These are phyloP conservation scores for Tragelaphus oryx DNA, from an alignment of 2,797 vertebrate species.

Conservation along the genomic window DNA sequence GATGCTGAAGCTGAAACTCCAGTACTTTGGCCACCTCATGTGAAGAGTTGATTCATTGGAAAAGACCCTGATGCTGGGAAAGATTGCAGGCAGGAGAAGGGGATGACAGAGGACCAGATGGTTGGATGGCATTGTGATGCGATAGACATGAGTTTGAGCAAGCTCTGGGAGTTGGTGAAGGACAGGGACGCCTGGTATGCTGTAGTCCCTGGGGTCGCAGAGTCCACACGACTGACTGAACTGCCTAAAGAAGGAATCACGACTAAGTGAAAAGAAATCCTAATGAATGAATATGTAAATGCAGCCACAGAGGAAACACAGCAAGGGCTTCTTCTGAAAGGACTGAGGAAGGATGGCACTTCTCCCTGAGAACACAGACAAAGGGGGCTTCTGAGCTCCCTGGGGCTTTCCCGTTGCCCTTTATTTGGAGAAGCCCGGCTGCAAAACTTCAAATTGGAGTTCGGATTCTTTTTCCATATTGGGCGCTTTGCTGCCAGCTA, in stretches of 20 bases:
- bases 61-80: neutral
- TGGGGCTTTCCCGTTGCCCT: neutral
- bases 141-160: neutral
- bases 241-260: neutral
- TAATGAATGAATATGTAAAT: neutral
- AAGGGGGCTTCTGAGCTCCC: neutral
- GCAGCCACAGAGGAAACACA: rapidly evolving
- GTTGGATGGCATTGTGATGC: neutral
- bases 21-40: neutral
- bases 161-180: neutral
- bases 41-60: rapidly evolving
- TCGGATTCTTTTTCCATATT: constrained; percentile 26
- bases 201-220: neutral
- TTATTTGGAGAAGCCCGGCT: neutral
- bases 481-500: neutral
- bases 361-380: neutral
- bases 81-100: neutral
- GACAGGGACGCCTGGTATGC: neutral
- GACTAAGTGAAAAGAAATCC: neutral
- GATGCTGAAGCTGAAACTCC: neutral
- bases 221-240: neutral
- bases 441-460: neutral
- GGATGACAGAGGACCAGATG: neutral
- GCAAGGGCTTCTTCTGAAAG: rapidly evolving
- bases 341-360: neutral